Evolutionary conservation across 2,797 vertebrate genomes (phyloP).

Genomic region (Coracias cyanogaster): DNA sequence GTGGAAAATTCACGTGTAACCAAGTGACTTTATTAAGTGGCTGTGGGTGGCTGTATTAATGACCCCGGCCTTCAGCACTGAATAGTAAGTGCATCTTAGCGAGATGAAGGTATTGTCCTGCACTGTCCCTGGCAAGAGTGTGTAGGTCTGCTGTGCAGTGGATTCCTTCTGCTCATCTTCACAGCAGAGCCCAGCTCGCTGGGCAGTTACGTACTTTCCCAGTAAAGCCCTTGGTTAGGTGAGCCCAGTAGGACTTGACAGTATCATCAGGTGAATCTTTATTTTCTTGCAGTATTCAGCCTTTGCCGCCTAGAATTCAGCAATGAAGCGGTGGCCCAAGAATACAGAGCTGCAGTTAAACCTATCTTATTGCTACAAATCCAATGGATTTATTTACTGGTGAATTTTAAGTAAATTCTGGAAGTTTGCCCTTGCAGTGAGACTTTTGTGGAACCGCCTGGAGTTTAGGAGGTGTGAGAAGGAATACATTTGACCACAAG

Average conservation of each 20-base stretch:
- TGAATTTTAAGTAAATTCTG: not conserved
- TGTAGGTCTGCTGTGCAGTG: accelerated
- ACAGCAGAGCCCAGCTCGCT: accelerated
- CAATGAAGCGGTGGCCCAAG: not conserved
- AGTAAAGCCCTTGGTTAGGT: not conserved
- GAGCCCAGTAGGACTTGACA: not conserved
- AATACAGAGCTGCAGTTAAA: not conserved
- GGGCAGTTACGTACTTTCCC: not conserved
- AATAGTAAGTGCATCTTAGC: not conserved
- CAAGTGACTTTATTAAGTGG: not conserved
- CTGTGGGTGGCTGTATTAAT: not conserved
- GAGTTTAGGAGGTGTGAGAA: not conserved
- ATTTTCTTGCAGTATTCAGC: not conserved
- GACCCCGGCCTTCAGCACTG: accelerated
- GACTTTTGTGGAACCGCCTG: not conserved
- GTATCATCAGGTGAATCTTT: not conserved
- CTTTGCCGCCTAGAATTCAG: not conserved
- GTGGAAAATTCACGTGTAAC: not conserved
- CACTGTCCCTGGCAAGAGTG: accelerated
- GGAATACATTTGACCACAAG: not conserved
- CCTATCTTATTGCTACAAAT: not conserved
- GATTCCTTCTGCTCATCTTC: not conserved
- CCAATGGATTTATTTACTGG: not conserved
- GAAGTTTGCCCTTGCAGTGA: not conserved
- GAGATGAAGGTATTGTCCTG: not conserved